Conservation (phyloP, 2,888 invertebrate species). For the Pecten maximus region DNA sequence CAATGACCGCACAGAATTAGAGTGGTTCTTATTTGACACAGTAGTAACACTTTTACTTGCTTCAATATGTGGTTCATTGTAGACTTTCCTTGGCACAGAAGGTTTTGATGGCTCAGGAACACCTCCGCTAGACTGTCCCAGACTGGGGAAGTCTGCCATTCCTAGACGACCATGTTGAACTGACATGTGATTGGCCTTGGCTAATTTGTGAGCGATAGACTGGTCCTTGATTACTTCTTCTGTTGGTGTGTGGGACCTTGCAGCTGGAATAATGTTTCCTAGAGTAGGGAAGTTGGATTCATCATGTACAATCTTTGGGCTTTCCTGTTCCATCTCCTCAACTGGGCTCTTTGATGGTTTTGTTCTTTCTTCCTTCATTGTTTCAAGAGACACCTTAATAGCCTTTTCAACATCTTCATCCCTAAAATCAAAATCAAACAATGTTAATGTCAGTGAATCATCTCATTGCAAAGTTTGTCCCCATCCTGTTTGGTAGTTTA, state of each 20-base stretch:
- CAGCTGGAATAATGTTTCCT: slow-evolving; percentile 30
- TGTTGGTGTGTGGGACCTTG: slow-evolving; percentile 39
- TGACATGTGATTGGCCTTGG: slow-evolving; percentile 77
- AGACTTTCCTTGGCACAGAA: slow-evolving; percentile 27
- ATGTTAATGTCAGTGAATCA: neutral
- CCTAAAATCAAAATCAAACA: slow-evolving; percentile 54
- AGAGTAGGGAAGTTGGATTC: slow-evolving; percentile 63
- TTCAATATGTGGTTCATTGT: slow-evolving; percentile 36
- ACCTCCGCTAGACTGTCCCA: neutral
- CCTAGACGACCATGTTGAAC: slow-evolving; percentile 70
- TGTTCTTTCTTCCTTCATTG: slow-evolving; percentile 60
- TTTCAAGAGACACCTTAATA: slow-evolving; percentile 70
- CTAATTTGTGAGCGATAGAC: slow-evolving; percentile 79
- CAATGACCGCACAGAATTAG: slow-evolving; percentile 39
- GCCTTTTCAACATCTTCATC: slow-evolving; percentile 71
- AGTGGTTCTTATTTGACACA: slow-evolving; percentile 39
- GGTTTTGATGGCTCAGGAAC: slow-evolving; percentile 42
- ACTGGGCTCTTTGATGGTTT: slow-evolving; percentile 38
- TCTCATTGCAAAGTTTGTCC: neutral
- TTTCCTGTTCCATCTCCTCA: slow-evolving; percentile 36
- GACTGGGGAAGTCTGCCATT: slow-evolving; percentile 69
- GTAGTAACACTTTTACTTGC: slow-evolving; percentile 34
- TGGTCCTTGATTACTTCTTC: slow-evolving; percentile 28
- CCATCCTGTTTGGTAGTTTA: no score
- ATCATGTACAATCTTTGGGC: slow-evolving; percentile 51